phyloP scores from a whole-genome alignment of 1,140 invertebrate species.

The Hydropsyche tenuis region DNA sequence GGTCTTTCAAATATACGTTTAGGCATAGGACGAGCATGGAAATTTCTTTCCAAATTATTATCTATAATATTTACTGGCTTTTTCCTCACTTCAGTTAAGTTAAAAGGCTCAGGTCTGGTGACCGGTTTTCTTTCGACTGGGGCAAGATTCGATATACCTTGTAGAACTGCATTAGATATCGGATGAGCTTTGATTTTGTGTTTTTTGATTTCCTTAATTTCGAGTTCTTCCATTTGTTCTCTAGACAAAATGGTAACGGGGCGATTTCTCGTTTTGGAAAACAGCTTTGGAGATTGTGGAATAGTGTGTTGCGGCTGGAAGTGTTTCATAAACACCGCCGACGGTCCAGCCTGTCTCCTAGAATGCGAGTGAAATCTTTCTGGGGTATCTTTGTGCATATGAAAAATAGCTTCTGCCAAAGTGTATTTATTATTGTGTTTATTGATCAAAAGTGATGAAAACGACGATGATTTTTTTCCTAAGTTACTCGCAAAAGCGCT shows the following conservation, averaged over 20 bases:
- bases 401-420: slow-evolving; percentile 58
- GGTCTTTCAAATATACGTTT: slow-evolving; percentile 41
- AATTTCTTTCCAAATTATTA: slow-evolving; percentile 40
- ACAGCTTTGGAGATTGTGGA: slow-evolving; percentile 56
- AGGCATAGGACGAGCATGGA: slow-evolving; percentile 43
- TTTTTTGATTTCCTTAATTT: slow-evolving; percentile 54
- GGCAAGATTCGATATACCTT: slow-evolving; percentile 47
- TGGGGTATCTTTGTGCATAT: slow-evolving; percentile 58
- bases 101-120: slow-evolving; percentile 53
- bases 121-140: slow-evolving; percentile 52
- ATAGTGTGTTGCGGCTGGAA: slow-evolving; percentile 52
- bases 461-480: slow-evolving; percentile 19
- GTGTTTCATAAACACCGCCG: slow-evolving; percentile 47
- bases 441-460: slow-evolving; percentile 6
- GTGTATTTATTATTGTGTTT: slow-evolving; percentile 51
- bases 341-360: slow-evolving; percentile 47
- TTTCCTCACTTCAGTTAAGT: slow-evolving; percentile 51
- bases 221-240: slow-evolving; percentile 53
- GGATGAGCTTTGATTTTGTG: slow-evolving; percentile 54
- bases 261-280: slow-evolving; percentile 54
- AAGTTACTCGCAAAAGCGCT: background rate
- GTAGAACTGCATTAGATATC: slow-evolving; percentile 49
- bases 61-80: slow-evolving; percentile 19
- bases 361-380: slow-evolving; percentile 55
- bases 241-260: slow-evolving; percentile 50